Evolutionary conservation across 2,113 vertebrate genomes (phyloP).

Genomic region (Pampusana beccarii): DNA sequence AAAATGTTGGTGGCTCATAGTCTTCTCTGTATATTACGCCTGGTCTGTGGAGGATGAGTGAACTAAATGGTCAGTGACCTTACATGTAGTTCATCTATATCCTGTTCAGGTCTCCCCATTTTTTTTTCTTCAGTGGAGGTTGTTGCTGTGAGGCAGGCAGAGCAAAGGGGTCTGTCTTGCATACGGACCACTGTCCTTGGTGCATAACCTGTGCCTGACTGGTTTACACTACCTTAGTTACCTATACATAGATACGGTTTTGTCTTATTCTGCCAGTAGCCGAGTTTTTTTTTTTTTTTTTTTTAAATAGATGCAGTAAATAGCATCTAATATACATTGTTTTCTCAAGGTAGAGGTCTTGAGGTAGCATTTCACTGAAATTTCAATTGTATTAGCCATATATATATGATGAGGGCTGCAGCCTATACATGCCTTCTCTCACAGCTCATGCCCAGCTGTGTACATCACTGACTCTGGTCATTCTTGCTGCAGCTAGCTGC

Average conservation of each 20-base stretch:
- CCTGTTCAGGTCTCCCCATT: not conserved
- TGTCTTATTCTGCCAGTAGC: not conserved
- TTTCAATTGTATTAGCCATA: not conserved
- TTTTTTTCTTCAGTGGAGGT: not conserved
- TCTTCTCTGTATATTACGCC: not conserved
- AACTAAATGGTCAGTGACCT: not conserved
- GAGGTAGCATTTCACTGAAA: not conserved
- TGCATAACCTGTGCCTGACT: not conserved
- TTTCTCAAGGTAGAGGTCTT: not conserved
- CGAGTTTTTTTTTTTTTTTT: not conserved
- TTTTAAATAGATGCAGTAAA: not conserved
- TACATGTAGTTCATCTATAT: not conserved
- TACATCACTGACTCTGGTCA: not conserved
- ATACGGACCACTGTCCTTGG: not conserved
- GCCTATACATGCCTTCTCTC: not conserved
- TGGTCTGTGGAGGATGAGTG: not conserved
- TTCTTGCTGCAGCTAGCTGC: not conserved
- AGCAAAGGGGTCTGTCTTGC: not conserved
- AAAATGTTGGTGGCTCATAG: not conserved
- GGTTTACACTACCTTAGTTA: not conserved
- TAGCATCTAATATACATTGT: not conserved
- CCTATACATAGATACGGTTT: not conserved
- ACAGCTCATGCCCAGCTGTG: not conserved
- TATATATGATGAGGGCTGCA: not conserved
- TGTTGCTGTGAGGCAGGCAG: not conserved